Base-by-base conservation (phyloP, 2,113 vertebrate species). In the Pedionomus torquatus region DNA sequence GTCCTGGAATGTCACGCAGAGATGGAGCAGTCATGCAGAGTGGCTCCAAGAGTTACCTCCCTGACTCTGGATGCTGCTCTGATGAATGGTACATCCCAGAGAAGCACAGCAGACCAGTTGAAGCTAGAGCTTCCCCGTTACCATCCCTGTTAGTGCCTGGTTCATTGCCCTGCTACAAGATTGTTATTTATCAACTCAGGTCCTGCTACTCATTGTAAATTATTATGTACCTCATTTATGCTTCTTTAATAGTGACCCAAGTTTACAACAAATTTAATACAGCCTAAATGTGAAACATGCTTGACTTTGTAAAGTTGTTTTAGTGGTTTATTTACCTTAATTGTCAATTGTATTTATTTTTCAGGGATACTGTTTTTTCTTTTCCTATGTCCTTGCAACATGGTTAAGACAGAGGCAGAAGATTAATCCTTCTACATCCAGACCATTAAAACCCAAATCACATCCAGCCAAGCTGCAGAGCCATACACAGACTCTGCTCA, bases 261-360 rank as follows among this genome's bases (percentile, higher is more conserved):
- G 31, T 37, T 81, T 70, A 78, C 11, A 61, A 69, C 17, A 74
- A 33, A 83, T 90, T 70, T 28, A 82, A 66, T 44, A 28, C 16
- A 33, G n/a, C 48, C 19, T 55, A 48, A 79, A 71, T 83, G 15
- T 58, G 37, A 70, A 87, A 66, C 10, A 39, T 17, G 5, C 51
- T 90, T 88, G 21, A 7, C 31, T 93, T 80, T 79, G 21, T 46
- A 83, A 90, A 90, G 26, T n/a, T 76, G 11, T 13, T 85, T 68
- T 10, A 13, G 39, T 68, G 52, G 13, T 43, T 31, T 66, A 46
- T 46, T 55, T 65, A 41, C 37, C 85, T 82, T 75, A 79, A 85
- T 82, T 87, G 51, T 49, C 44, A 63, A 63, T 30, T 41, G 24
- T 39, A 79, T 91, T 91, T 90, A 84, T 90, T 90, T 95, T 90